Evolutionary conservation across 1,140 invertebrate species (phyloP).

Genomic region (Prorops nasuta): DNA sequence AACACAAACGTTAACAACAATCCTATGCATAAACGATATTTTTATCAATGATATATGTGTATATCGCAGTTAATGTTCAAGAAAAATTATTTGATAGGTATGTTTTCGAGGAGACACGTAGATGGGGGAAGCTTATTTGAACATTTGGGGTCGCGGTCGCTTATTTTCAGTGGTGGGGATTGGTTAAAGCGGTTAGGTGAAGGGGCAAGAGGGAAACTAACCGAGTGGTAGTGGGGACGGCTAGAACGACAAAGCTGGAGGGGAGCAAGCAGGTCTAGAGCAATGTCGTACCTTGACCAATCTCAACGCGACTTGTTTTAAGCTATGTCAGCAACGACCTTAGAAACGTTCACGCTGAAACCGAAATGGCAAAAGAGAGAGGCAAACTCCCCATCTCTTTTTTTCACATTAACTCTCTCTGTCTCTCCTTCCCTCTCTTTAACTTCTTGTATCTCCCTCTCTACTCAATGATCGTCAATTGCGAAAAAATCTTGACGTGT

Average conservation of each 20-base stretch:
- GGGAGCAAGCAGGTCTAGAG: constrained; percentile 39
- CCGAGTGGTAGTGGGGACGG: constrained; percentile 6
- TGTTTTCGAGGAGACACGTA: constrained; percentile 13
- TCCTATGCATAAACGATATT: too few relatives aligned
- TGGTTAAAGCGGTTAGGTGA: constrained; percentile 4
- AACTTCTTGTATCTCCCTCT: too few relatives aligned
- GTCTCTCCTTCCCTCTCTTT: too few relatives aligned
- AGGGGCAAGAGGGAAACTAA: constrained; percentile 10
- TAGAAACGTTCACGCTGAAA: constrained; percentile 39
- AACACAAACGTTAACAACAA: too few relatives aligned
- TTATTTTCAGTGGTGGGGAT: background rate
- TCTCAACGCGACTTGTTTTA: constrained; percentile 56
- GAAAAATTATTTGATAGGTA: too few relatives aligned
- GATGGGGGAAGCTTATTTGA: constrained; percentile 6
- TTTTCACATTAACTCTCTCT: too few relatives aligned
- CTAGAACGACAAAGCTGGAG: constrained; percentile 17
- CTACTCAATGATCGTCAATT: background rate
- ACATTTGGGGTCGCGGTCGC: constrained; percentile 14
- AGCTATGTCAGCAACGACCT: constrained; percentile 49
- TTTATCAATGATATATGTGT: too few relatives aligned
- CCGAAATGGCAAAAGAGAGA: constrained; percentile 27
- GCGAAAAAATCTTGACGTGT: constrained; percentile 2
- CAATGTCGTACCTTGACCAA: constrained; percentile 54
- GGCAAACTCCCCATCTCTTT: background rate
- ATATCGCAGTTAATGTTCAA: too few relatives aligned